These are phyloP conservation scores for Buteo buteo DNA, from an alignment of 2,113 vertebrate genomes.

Conservation along the genomic window DNA sequence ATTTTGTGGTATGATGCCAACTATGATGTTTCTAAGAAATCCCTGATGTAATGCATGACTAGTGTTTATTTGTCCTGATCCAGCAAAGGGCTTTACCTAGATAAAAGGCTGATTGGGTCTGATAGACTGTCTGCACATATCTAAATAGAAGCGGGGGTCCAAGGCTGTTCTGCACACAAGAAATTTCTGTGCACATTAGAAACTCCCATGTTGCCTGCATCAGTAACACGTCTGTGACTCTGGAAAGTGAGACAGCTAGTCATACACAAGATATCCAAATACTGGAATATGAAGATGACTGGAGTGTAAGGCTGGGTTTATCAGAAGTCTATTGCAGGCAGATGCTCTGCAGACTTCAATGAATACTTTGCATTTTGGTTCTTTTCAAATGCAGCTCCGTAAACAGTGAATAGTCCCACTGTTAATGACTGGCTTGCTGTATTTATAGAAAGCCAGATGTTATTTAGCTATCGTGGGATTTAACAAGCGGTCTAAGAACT, in stretches of 20 bases:
- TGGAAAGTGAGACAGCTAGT: background rate
- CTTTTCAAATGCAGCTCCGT: slow-evolving; percentile 30
- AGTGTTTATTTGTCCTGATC: background rate
- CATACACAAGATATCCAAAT: background rate
- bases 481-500: slow-evolving; percentile 1
- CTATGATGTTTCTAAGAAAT: background rate
- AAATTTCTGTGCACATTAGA: background rate
- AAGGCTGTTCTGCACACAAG: background rate
- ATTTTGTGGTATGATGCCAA: background rate
- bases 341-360: slow-evolving; percentile 22
- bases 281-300: background rate
- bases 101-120: background rate
- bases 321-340: slow-evolving; percentile 11
- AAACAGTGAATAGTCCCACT: slow-evolving; percentile 27
- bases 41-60: accelerated
- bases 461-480: slow-evolving; percentile 15
- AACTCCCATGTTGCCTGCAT: background rate
- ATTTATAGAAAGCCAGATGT: slow-evolving; percentile 52
- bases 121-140: background rate
- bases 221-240: background rate
- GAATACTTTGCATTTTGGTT: slow-evolving; percentile 19
- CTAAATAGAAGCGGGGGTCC: background rate
- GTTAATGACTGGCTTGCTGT: slow-evolving; percentile 22
- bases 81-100: background rate
- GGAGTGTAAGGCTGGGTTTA: background rate